phyloP scores from a whole-genome alignment of 2,888 invertebrate genomes.

The Pachymerium ferrugineum region DNA sequence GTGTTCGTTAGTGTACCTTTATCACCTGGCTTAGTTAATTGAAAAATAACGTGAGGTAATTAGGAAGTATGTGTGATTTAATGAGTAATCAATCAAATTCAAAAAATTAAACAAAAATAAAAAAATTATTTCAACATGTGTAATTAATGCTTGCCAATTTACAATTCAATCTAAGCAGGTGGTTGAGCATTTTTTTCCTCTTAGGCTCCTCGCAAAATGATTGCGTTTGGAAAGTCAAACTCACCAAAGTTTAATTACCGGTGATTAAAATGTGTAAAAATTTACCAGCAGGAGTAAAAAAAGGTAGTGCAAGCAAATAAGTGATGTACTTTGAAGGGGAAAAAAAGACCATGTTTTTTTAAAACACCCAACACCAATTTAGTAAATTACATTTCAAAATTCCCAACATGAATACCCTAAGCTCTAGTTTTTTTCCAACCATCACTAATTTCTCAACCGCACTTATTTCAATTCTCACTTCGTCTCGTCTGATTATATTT shows the following conservation, averaged over 20 bases:
- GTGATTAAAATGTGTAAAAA: no score
- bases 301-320: no score
- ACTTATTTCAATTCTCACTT: constrained; percentile 27
- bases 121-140: constrained; percentile 1
- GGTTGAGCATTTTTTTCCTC: background rate
- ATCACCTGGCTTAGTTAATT: background rate
- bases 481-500: constrained; percentile 11
- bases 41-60: background rate
- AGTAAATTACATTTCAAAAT: constrained; percentile 8
- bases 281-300: no score
- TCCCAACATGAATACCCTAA: constrained; percentile 2
- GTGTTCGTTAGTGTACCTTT: background rate
- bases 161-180: background rate
- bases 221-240: background rate
- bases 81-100: constrained; percentile 17
- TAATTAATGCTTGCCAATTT: constrained; percentile 20
- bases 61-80: background rate
- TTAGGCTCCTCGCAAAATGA: background rate
- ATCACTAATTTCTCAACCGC: constrained; percentile 17
- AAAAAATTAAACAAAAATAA: background rate
- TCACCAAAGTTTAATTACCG: background rate
- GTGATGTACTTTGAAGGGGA: no score
- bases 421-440: background rate
- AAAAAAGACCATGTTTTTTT: no score
- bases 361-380: background rate